phyloP scores from a whole-genome alignment of 2,888 invertebrate genomes.

The Ptilodon capucinus region DNA sequence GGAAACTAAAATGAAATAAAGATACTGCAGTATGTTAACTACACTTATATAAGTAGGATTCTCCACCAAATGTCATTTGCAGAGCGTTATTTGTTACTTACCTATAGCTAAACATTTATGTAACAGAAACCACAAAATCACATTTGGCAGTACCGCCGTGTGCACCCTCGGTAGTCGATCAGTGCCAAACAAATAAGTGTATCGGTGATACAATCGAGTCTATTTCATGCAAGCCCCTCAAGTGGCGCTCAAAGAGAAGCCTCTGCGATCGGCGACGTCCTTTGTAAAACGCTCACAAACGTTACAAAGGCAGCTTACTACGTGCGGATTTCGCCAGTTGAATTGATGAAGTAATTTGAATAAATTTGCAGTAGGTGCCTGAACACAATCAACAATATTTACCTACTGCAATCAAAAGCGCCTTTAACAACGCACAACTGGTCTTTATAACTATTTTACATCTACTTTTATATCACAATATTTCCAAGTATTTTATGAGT shows the following conservation, averaged over 20 bases:
- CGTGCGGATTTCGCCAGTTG: slow-evolving; percentile 25
- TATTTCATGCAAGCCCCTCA: slow-evolving; percentile 64
- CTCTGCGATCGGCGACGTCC: slow-evolving; percentile 42
- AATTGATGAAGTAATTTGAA: slow-evolving; percentile 40
- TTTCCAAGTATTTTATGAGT: neutral
- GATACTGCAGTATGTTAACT: too few relatives aligned
- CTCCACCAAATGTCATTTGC: slow-evolving; percentile 1
- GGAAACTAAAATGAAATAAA: too few relatives aligned
- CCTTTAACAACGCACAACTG: too few relatives aligned
- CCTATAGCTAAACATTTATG: slow-evolving; percentile 12
- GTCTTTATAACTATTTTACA: too few relatives aligned
- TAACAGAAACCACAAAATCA: slow-evolving; percentile 41
- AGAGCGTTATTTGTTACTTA: neutral
- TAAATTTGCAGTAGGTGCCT: slow-evolving; percentile 3
- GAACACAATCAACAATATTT: neutral
- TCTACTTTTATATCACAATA: too few relatives aligned
- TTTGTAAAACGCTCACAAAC: slow-evolving; percentile 51
- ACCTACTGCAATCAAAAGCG: too few relatives aligned
- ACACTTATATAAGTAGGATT: too few relatives aligned
- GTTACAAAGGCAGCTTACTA: slow-evolving; percentile 56
- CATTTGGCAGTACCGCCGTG: slow-evolving; percentile 17
- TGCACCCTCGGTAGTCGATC: slow-evolving; percentile 58
- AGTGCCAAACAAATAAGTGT: slow-evolving; percentile 73
- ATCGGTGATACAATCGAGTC: slow-evolving; percentile 65
- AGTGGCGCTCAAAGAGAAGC: slow-evolving; percentile 72